Evolutionary conservation across 2,113 vertebrate genomes (phyloP).

Genomic region (Plecotus auritus): DNA sequence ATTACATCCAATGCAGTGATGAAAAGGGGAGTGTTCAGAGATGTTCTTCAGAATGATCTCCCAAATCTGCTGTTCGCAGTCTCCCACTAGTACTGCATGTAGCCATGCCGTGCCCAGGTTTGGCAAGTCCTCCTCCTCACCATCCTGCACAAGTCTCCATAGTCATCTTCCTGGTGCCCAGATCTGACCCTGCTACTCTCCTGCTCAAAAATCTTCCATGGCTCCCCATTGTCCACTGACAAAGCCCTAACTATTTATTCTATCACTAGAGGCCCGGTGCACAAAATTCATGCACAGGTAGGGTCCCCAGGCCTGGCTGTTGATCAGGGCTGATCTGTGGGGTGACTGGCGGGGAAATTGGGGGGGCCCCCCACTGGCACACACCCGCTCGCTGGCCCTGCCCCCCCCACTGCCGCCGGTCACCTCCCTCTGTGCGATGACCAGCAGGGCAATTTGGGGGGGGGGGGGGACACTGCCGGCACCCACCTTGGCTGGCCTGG

Average conservation of each 20-base stretch:
- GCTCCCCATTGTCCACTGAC: not conserved
- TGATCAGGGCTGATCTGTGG: too few species aligned
- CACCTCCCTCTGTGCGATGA: too few species aligned
- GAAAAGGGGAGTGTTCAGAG: not conserved
- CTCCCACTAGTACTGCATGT: not conserved
- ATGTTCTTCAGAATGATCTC: not conserved
- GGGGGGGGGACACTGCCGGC: too few species aligned
- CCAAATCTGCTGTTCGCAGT: not conserved
- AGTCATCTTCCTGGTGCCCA: not conserved
- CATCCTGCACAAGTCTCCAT: not conserved
- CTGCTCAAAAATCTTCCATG: not conserved
- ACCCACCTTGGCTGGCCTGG: too few species aligned
- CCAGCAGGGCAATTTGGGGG: too few species aligned
- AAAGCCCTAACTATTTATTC: not conserved
- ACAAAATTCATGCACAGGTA: too few species aligned
- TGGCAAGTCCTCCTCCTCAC: conserved; percentile 21
- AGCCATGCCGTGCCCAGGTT: not conserved
- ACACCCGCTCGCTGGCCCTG: too few species aligned
- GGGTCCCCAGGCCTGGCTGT: too few species aligned
- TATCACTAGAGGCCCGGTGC: not conserved
- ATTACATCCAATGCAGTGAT: not conserved
- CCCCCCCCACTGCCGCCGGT: too few species aligned
- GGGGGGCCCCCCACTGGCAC: too few species aligned
- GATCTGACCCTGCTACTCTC: not conserved
- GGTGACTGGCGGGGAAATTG: too few species aligned